These are phyloP conservation scores for Garra rufa DNA, from an alignment of 2,113 vertebrate species.

Conservation along the genomic window DNA sequence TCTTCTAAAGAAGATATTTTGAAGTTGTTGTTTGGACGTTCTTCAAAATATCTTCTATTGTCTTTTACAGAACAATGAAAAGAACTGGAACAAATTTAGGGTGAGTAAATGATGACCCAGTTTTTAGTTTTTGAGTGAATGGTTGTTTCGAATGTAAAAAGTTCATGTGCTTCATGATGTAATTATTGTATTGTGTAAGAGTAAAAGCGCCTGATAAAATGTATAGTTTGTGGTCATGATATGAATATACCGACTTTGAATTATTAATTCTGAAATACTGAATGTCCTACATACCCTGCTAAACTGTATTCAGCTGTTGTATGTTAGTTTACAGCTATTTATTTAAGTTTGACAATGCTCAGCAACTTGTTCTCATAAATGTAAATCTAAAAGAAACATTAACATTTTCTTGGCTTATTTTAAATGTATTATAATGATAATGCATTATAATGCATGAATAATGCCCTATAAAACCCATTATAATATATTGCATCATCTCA, in stretches of 20 bases:
- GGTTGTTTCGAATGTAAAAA: background rate
- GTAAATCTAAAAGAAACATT: background rate
- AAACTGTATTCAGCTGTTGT: background rate
- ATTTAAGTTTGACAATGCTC: background rate
- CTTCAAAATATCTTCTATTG: background rate
- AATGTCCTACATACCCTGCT: background rate
- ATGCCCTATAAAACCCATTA: background rate
- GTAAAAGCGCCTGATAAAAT: background rate
- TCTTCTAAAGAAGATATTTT: background rate
- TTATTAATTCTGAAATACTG: background rate
- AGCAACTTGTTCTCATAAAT: background rate
- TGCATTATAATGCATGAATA: background rate
- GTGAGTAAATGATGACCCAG: background rate
- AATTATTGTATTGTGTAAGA: background rate
- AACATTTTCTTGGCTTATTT: background rate
- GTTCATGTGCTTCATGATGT: conserved; percentile 4
- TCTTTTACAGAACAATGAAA: background rate
- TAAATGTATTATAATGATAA: background rate
- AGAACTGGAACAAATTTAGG: background rate
- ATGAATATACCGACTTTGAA: background rate
- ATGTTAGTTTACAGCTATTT: background rate
- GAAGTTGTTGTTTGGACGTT: background rate
- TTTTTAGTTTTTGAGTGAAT: background rate
- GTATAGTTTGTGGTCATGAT: background rate
- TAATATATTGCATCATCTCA: background rate